Percentiles rank a stretch among this genome's conserved stretches.
Conservation (phyloP, 1,140 invertebrate species). For the Aplysia californica region DNA sequence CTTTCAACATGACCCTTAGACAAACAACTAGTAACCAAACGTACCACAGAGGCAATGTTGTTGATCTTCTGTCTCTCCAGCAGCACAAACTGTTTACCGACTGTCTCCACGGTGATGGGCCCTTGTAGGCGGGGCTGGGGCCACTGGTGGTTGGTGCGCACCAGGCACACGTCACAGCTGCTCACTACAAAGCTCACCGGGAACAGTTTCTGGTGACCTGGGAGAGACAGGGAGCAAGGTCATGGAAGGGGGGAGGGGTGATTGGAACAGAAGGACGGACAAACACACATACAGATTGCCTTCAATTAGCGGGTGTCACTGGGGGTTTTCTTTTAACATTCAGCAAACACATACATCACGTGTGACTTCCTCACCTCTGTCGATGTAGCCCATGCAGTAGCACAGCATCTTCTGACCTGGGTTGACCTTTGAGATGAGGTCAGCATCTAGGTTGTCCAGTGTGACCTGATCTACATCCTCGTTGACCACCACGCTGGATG, state of each 20-base stretch:
- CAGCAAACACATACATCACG: no score
- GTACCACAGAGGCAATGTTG: slow-evolving; percentile 60
- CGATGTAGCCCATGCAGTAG: slow-evolving; percentile 39
- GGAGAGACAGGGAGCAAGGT: no score
- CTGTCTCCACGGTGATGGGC: slow-evolving; percentile 43
- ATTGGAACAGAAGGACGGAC: no score
- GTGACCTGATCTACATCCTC: slow-evolving; percentile 42
- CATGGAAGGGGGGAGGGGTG: no score
- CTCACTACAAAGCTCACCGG: slow-evolving; percentile 49
- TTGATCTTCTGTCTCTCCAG: slow-evolving; percentile 56
- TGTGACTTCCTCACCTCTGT: slow-evolving; percentile 40
- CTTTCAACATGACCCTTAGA: no score
- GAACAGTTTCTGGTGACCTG: slow-evolving; percentile 35
- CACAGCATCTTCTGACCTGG: slow-evolving; percentile 16
- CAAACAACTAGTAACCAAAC: no score
- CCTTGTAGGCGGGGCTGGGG: slow-evolving; percentile 59
- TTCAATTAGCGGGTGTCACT: no score
- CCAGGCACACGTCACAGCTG: slow-evolving; percentile 42
- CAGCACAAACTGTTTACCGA: slow-evolving; percentile 55
- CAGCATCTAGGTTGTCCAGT: slow-evolving; percentile 42
- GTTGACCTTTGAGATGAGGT: slow-evolving; percentile 22
- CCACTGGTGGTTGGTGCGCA: slow-evolving; percentile 61
- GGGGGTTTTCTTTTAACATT: no score
- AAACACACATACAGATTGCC: no score
- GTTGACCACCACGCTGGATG: slow-evolving; percentile 33